Conservation (phyloP, 2,797 vertebrate species). For the Semotilus atromaculatus region DNA sequence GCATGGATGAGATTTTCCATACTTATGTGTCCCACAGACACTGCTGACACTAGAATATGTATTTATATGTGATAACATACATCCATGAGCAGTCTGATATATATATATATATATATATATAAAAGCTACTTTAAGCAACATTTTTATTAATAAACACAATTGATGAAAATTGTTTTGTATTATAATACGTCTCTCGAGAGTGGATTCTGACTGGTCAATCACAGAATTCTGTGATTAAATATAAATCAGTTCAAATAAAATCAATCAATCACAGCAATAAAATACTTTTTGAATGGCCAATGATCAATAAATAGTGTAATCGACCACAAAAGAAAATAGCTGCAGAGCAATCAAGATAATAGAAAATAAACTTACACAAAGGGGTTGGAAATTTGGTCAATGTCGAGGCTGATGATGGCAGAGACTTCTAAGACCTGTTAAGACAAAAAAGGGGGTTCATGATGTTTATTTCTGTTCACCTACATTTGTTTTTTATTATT, state of each 20-base stretch:
- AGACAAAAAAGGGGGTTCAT: background rate
- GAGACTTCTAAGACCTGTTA: constrained; percentile 50
- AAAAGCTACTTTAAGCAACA: background rate
- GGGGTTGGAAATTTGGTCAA: background rate
- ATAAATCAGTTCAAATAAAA: background rate
- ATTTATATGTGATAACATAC: background rate
- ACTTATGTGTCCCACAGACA: background rate
- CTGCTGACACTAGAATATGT: background rate
- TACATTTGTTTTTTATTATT: background rate
- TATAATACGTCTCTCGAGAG: background rate
- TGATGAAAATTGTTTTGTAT: background rate
- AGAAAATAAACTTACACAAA: constrained; percentile 49
- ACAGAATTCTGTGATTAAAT: background rate
- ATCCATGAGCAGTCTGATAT: no score
- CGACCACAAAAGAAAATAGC: background rate
- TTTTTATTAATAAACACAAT: background rate
- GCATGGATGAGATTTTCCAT: background rate
- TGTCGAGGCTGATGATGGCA: constrained; percentile 17
- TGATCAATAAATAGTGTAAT: background rate
- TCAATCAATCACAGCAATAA: background rate
- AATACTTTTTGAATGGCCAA: background rate
- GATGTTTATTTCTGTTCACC: background rate
- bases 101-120: no score
- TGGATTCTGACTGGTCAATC: background rate
- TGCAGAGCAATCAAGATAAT: background rate